A percentile compares a stretch with the other conserved stretches of the same genome.
Conservation (phyloP, 2,888 invertebrate species). For the Cinara cedri region DNA sequence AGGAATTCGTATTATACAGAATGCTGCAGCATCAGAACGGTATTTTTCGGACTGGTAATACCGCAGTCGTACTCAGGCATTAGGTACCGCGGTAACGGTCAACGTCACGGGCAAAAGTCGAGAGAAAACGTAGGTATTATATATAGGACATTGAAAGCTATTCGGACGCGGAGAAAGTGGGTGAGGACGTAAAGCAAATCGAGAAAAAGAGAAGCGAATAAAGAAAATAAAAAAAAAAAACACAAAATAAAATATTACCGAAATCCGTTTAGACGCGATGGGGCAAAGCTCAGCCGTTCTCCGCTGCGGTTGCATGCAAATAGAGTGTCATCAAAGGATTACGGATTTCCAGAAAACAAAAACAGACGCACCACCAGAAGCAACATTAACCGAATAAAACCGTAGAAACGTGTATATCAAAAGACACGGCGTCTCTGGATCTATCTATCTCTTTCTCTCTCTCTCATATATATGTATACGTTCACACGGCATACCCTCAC, state of each 20-base stretch:
- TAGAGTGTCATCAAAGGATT: conserved; percentile 57
- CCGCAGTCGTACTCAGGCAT: too few species aligned
- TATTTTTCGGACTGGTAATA: too few species aligned
- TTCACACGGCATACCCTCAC: not conserved
- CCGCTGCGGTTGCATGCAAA: conserved; percentile 51
- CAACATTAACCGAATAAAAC: conserved; percentile 56
- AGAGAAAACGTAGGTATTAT: conserved; percentile 1
- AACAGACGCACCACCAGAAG: conserved; percentile 49
- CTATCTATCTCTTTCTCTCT: not conserved
- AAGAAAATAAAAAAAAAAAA: not conserved
- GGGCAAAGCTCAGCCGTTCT: conserved; percentile 43
- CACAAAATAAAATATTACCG: conserved; percentile 47
- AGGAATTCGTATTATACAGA: too few species aligned
- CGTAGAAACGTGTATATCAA: conserved; percentile 37
- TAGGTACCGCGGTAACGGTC: too few species aligned
- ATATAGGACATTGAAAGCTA: conserved; percentile 19
- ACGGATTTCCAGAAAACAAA: conserved; percentile 56
- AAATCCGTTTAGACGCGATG: conserved; percentile 47
- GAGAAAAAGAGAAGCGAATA: not conserved
- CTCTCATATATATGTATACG: not conserved
- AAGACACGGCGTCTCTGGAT: not conserved
- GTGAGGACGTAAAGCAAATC: not conserved
- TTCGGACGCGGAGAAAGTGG: not conserved
- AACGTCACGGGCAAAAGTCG: not conserved
- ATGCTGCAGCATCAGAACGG: too few species aligned